phyloP scores from a whole-genome alignment of 2,797 vertebrate species.

The Furcifer pardalis region DNA sequence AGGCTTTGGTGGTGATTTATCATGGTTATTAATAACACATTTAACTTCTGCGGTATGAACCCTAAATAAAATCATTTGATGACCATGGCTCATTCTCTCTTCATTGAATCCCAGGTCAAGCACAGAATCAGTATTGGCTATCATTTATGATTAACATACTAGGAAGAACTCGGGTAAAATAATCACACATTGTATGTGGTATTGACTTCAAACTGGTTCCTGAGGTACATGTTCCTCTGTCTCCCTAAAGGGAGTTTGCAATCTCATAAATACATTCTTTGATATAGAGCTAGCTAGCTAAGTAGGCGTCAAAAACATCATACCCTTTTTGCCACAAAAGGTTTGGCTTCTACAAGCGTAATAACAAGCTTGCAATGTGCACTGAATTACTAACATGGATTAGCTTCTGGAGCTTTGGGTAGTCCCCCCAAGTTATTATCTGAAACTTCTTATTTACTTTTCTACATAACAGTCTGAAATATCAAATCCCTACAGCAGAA shows the following conservation, averaged over 20 bases:
- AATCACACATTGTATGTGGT: neutral
- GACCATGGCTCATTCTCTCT: fast-evolving
- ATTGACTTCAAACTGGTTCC: neutral
- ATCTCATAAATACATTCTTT: neutral
- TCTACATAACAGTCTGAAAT: slow-evolving; percentile 18
- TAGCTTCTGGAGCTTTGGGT: neutral
- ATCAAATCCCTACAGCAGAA: slow-evolving; percentile 19
- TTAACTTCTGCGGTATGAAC: neutral
- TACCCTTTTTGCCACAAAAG: neutral
- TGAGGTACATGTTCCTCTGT: neutral
- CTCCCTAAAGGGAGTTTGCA: neutral
- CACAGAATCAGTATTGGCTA: neutral
- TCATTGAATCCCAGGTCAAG: neutral
- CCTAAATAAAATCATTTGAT: neutral
- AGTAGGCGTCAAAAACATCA: neutral
- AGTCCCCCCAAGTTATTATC: slow-evolving; percentile 13
- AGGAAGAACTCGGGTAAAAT: neutral
- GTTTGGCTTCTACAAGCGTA: neutral
- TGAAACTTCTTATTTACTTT: neutral
- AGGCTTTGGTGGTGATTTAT: slow-evolving; percentile 23
- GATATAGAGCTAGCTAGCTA: neutral
- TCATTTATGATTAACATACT: neutral
- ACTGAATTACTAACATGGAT: neutral
- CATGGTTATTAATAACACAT: slow-evolving; percentile 1
- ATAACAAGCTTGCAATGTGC: neutral